Base-by-base conservation (phyloP, 2,113 vertebrate genomes). In the Limanda limanda region DNA sequence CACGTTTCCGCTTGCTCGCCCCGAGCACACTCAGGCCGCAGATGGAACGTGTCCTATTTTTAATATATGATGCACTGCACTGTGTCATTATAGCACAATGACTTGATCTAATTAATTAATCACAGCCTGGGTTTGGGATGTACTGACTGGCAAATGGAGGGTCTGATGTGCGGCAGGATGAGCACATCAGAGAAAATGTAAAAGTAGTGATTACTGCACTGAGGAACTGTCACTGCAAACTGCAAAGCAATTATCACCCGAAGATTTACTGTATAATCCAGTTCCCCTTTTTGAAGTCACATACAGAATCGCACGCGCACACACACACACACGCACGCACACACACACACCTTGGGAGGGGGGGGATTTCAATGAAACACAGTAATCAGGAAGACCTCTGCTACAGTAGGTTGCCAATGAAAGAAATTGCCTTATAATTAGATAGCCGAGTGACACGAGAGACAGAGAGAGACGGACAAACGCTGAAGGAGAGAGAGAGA, bases 251-350 rank as follows among this genome's bases (percentile, higher is more conserved):
- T 93, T 90, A 90, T 88, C 79, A 76, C 67, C 71, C 37, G 74
- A 81, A 86, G 84, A 90, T 91, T 89, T 90, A 88, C 82, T 83
- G 76, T 86, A 87, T 83, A 78, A 87, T 83, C 87, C 75, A 73
- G 62, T 77, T 51, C 37, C 40, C 56, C 83, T 82, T 83, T 83
- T 87, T 78, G 79, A 81, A 84, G 69, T 85, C 73, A 71, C 69
- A 81, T 59, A 65, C 61, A 57, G 68, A 86, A 63, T 65, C 20
- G 14, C 51, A 54, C 17, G 3, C 20, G n/a, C 51, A 21, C 51
- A 21, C 51, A 54, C 20, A 21, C 20, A 11, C 51, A 21, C 51
- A 64, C 59, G 14, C 56, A 65, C 66, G 15, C 27, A 54, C 37
- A 27, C 68, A 37, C 47, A 35, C 67, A 85, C 83, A 86, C 82